Conservation (phyloP, 2,113 vertebrate genomes). For the Scophthalmus maximus region DNA sequence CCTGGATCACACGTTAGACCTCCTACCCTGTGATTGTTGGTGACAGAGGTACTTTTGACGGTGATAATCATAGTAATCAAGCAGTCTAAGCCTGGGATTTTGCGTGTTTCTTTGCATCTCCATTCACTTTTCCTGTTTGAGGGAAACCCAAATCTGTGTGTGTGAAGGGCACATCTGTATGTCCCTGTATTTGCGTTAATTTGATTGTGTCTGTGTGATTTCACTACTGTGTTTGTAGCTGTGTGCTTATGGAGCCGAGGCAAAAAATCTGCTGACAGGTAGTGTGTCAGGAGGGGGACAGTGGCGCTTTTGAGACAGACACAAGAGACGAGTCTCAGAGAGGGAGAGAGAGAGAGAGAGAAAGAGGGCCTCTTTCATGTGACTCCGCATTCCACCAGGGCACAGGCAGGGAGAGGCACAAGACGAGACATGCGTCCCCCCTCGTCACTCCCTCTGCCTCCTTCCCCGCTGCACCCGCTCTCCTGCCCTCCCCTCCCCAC, state of each 20-base stretch:
- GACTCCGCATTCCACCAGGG: constrained; percentile 85
- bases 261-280: constrained; percentile 77
- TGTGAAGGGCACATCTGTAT: constrained; percentile 49
- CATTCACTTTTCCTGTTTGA: constrained; percentile 70
- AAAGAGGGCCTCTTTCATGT: constrained; percentile 84
- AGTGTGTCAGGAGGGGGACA: constrained; percentile 77
- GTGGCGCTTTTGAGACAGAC: constrained; percentile 79
- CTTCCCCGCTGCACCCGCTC: constrained; percentile 35
- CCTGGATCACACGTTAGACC: constrained; percentile 52
- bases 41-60: constrained; percentile 69
- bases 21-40: constrained; percentile 63
- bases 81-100: constrained; percentile 61
- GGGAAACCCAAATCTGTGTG: constrained; percentile 32
- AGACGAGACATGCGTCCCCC: constrained; percentile 87
- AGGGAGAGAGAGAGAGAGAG: constrained; percentile 51
- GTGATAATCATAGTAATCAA: constrained; percentile 76
- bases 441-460: constrained; percentile 68
- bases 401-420: constrained; percentile 89
- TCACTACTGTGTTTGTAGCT: neutral
- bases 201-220: constrained; percentile 12
- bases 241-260: constrained; percentile 57
- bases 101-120: constrained; percentile 67
- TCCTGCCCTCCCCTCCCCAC: constrained; percentile 78
- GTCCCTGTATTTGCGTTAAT: constrained; percentile 19
- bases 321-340: constrained; percentile 72